Conservation (phyloP, 30 jellyfish, hydroid and myxozoan genomes). For the Nemopilema nomurai region DNA sequence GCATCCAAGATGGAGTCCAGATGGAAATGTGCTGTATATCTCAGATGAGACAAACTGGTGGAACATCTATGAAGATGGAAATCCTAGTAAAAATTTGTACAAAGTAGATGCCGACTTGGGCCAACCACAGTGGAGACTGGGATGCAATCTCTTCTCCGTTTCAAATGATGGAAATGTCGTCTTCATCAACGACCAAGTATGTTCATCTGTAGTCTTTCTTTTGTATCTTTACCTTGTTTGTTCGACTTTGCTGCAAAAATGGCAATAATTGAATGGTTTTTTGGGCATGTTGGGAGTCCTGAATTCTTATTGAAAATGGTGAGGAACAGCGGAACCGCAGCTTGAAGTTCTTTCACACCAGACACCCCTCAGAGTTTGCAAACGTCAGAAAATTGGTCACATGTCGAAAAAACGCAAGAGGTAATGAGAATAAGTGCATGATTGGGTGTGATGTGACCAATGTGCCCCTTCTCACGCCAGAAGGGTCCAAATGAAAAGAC, state of each 20-base stretch:
- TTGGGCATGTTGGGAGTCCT: too few species aligned
- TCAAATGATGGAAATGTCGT: slow-evolving; percentile 53
- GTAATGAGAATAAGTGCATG: too few species aligned
- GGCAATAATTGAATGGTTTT: background rate
- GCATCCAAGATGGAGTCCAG: slow-evolving; percentile 81
- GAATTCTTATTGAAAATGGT: too few species aligned
- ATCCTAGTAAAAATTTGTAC: slow-evolving; percentile 37
- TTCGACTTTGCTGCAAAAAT: background rate
- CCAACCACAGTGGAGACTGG: slow-evolving; percentile 63
- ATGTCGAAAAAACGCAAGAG: too few species aligned
- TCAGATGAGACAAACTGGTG: slow-evolving; percentile 84
- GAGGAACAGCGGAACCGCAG: too few species aligned
- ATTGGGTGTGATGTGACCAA: too few species aligned
- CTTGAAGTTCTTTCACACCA: too few species aligned
- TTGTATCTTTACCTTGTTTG: background rate
- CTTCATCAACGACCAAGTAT: slow-evolving; percentile 50
- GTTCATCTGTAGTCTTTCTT: too few species aligned
- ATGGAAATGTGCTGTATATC: slow-evolving; percentile 55
- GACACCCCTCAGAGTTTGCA: too few species aligned
- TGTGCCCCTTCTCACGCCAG: too few species aligned
- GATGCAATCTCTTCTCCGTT: slow-evolving; percentile 47
- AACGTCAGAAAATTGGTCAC: too few species aligned
- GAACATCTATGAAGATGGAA: slow-evolving; percentile 72
- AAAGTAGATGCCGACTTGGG: slow-evolving; percentile 61
- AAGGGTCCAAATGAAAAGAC: too few species aligned